Percentiles rank a stretch among this genome's conserved stretches.
Evolutionary conservation across 2,113 vertebrate genomes (phyloP).

Genomic region (Ceyx cyanopectus): DNA sequence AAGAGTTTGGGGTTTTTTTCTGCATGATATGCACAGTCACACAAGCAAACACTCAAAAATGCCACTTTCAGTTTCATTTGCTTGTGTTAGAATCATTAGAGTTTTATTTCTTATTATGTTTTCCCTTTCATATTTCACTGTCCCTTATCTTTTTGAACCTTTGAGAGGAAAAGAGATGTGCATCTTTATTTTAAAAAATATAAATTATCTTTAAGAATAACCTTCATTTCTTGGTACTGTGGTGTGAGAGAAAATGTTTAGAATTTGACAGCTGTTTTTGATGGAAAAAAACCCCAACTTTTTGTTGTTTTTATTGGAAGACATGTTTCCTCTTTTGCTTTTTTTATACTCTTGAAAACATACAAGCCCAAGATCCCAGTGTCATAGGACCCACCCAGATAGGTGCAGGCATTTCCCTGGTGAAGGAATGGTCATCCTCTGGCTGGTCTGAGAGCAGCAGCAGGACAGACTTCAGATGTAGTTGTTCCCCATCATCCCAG

Average conservation of each 20-base stretch:
- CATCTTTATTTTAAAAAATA: background rate
- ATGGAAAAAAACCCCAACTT: background rate
- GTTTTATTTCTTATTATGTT: background rate
- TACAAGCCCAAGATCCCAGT: background rate
- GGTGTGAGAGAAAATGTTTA: background rate
- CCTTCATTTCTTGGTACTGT: background rate
- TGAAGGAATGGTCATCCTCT: background rate
- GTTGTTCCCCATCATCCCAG: background rate
- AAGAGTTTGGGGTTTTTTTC: background rate
- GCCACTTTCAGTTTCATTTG: background rate
- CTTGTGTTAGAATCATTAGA: background rate
- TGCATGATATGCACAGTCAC: background rate
- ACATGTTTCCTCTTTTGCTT: background rate
- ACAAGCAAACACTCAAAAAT: background rate
- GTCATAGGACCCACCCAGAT: background rate
- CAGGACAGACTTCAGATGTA: background rate
- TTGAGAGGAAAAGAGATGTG: background rate
- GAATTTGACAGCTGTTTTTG: background rate
- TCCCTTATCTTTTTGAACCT: background rate
- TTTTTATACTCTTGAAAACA: background rate
- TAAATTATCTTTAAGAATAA: background rate
- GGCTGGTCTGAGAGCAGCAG: background rate
- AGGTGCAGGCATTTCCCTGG: background rate
- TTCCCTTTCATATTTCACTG: background rate
- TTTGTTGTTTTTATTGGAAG: background rate